A percentile compares a stretch with the other conserved stretches of the same genome.
These are phyloP conservation scores for Neosilurus mollespiculum DNA, from an alignment of 2,797 vertebrate species.

Conservation along the genomic window DNA sequence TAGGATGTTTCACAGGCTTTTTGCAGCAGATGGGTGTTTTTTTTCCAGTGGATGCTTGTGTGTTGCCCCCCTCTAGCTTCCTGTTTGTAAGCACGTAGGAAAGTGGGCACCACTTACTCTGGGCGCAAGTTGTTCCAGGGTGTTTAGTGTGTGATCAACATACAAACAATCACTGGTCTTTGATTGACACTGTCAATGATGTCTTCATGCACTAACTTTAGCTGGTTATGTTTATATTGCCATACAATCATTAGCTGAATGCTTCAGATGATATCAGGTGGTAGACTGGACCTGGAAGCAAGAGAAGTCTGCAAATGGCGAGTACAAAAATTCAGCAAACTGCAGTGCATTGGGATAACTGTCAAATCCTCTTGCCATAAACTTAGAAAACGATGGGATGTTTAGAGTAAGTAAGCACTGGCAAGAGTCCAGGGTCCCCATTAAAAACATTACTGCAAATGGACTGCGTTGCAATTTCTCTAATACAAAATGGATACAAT, in stretches of 20 bases:
- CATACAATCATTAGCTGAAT: not conserved
- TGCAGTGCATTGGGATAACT: not conserved
- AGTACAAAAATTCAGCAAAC: not conserved
- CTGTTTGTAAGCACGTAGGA: no score
- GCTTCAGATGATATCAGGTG: not conserved
- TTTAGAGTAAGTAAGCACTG: slow-evolving; percentile 39
- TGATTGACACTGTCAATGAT: no score
- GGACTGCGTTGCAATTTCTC: slow-evolving; percentile 17
- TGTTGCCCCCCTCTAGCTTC: no score
- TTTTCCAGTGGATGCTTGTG: no score
- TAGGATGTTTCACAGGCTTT: no score
- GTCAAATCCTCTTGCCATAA: slow-evolving; percentile 25
- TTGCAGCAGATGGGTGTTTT: no score
- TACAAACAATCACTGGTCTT: not conserved
- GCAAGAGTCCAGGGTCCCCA: slow-evolving; percentile 41
- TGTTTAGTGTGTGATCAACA: not conserved
- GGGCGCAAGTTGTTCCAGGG: no score
- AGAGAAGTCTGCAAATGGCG: not conserved
- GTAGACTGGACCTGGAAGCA: not conserved
- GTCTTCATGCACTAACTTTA: not conserved
- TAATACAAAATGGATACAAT: not conserved
- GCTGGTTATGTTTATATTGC: not conserved
- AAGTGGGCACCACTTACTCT: no score
- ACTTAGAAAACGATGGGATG: slow-evolving; percentile 29
- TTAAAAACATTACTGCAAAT: slow-evolving; percentile 38